A percentile compares a stretch with the other conserved stretches of the same genome.
phyloP scores from a whole-genome alignment of 1,140 invertebrate genomes.

The Vanessa tameamea region DNA sequence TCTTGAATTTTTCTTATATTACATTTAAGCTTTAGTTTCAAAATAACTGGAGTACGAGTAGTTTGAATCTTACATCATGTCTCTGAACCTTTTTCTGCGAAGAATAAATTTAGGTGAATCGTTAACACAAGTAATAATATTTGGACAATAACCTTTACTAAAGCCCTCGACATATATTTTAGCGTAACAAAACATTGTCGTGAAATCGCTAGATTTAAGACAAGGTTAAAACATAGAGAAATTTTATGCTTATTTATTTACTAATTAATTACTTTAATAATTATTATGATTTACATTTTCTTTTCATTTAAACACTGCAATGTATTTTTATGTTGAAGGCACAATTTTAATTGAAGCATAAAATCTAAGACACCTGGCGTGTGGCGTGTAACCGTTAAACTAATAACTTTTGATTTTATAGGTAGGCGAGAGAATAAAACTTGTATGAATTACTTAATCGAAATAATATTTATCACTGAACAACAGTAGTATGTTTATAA shows the following conservation, averaged over 20 bases:
- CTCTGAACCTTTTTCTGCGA: not conserved
- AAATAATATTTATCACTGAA: constrained; percentile 13
- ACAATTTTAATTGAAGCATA: not conserved
- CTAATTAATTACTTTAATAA: constrained; percentile 25
- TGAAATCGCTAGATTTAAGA: constrained; percentile 69
- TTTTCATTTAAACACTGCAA: not conserved
- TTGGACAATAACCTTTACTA: constrained; percentile 59
- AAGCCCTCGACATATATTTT: constrained; percentile 79
- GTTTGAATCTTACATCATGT: not conserved
- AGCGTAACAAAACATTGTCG: constrained; percentile 73
- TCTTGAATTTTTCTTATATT: not conserved
- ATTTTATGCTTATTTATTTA: constrained; percentile 25
- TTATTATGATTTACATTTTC: not conserved
- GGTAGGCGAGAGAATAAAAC: not conserved
- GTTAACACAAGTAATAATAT: constrained; percentile 16
- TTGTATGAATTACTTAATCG: constrained; percentile 21
- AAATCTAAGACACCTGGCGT: not conserved
- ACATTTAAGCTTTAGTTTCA: not conserved
- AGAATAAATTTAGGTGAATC: constrained; percentile 25
- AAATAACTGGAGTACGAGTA: not conserved
- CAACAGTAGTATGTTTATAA: constrained; percentile 24
- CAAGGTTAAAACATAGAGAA: constrained; percentile 55
- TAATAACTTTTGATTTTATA: constrained; percentile 1
- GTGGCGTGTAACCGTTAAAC: not conserved
- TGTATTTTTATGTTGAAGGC: not conserved